Percentiles rank a stretch among this genome's conserved stretches.
These are phyloP conservation scores for Apostichopus californicus DNA, from an alignment of 35 echinoderm and acorn worm species.

Conservation along the genomic window DNA sequence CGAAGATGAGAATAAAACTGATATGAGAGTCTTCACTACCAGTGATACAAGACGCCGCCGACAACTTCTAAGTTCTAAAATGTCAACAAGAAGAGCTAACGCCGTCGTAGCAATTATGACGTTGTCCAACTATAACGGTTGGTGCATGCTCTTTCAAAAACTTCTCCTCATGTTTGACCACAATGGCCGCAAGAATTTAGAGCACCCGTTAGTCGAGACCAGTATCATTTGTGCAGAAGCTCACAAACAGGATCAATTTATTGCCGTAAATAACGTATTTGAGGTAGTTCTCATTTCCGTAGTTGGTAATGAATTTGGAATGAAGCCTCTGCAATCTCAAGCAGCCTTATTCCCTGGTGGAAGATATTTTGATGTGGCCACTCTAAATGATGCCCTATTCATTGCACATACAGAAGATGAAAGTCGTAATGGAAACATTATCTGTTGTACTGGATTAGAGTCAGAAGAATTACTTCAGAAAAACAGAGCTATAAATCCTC, in stretches of 20 bases:
- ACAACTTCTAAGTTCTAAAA: not conserved
- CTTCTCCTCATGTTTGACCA: not conserved
- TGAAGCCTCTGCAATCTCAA: not conserved
- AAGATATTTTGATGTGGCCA: not conserved
- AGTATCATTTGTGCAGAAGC: not conserved
- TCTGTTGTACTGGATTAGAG: not conserved
- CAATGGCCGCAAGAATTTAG: not conserved
- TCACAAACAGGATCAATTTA: not conserved
- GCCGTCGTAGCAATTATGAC: not conserved
- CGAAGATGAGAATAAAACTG: conserved; percentile 2
- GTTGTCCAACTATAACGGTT: not conserved
- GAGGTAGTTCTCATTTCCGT: not conserved
- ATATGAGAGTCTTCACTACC: conserved; percentile 8
- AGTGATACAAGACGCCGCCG: not conserved
- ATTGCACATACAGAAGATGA: conserved; percentile 1
- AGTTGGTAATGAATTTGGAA: not conserved
- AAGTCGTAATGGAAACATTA: not conserved
- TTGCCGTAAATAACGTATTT: not conserved
- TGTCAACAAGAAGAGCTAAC: not conserved
- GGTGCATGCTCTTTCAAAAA: conserved; percentile 17
- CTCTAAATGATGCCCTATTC: not conserved
- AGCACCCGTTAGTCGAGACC: not conserved
- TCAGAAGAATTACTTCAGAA: not conserved
- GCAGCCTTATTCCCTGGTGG: not conserved
- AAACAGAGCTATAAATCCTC: not conserved